Evolutionary conservation across 1,140 invertebrate species (phyloP).

Genomic region (Teleogryllus occipitalis): DNA sequence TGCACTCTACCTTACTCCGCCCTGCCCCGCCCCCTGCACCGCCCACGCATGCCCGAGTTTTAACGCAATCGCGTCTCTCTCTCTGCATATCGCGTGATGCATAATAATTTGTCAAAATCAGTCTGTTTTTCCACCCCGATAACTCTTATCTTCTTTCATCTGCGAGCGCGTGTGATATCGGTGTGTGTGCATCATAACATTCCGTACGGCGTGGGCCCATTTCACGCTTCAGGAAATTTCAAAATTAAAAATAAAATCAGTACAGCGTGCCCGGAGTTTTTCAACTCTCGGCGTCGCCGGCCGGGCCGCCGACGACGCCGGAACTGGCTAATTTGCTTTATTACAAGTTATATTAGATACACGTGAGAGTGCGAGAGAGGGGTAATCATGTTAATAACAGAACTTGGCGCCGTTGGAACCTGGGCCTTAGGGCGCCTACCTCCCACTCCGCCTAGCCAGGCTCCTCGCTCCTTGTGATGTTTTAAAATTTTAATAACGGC

Average conservation of each 20-base stretch:
- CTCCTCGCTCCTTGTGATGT: neutral
- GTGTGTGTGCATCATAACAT: neutral
- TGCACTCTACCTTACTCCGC: neutral
- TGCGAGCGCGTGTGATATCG: neutral
- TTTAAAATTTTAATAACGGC: neutral
- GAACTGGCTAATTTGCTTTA: conserved; percentile 4
- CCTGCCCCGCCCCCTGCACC: neutral
- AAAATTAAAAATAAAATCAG: conserved; percentile 6
- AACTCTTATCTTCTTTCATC: conserved; percentile 1
- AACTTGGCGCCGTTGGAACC: neutral
- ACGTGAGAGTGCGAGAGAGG: neutral
- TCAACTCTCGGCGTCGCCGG: neutral
- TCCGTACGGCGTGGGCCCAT: neutral
- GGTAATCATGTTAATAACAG: neutral
- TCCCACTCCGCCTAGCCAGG: too few species aligned
- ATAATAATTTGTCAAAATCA: conserved; percentile 6
- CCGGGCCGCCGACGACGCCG: too few species aligned
- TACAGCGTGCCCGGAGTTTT: neutral
- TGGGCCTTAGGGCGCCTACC: neutral
- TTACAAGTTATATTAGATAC: conserved; percentile 1
- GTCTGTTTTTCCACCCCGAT: neutral
- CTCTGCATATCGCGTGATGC: neutral
- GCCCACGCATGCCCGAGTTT: neutral
- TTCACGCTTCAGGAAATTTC: neutral
- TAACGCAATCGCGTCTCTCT: too few species aligned